These are phyloP conservation scores for Corythaeola cristata DNA, from an alignment of 2,113 vertebrate genomes.

Conservation along the genomic window DNA sequence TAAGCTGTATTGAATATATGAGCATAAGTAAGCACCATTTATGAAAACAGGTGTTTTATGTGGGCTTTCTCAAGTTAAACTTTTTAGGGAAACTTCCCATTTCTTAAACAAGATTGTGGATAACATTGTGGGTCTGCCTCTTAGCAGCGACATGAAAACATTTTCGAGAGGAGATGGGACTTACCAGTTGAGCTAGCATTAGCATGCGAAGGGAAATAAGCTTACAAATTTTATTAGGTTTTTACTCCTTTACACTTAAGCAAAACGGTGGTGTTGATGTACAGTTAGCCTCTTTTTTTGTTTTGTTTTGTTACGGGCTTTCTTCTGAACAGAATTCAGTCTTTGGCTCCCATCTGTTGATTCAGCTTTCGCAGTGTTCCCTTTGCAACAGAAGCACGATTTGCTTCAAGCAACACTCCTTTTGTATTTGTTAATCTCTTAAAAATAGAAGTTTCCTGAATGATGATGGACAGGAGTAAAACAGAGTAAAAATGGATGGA, in stretches of 20 bases:
- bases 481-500: background rate
- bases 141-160: background rate
- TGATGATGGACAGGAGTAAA: background rate
- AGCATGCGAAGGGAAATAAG: background rate
- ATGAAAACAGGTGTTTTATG: background rate
- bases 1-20: background rate
- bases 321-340: background rate
- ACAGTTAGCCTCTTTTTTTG: background rate
- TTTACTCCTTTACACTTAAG: background rate
- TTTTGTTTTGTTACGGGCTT: background rate
- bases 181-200: background rate
- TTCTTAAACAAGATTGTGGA: background rate
- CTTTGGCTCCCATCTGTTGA: background rate
- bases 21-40: background rate
- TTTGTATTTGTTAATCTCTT: background rate
- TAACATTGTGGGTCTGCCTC: background rate
- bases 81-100: background rate
- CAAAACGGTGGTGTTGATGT: background rate
- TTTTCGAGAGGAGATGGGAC: background rate
- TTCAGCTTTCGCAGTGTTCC: background rate
- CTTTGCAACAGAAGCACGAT: background rate
- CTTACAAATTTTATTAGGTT: background rate
- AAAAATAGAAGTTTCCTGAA: background rate
- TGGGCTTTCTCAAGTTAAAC: background rate
- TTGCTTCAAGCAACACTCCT: background rate